Evolutionary conservation across 2,113 vertebrate species (phyloP).

Genomic region (Nibea albiflora): DNA sequence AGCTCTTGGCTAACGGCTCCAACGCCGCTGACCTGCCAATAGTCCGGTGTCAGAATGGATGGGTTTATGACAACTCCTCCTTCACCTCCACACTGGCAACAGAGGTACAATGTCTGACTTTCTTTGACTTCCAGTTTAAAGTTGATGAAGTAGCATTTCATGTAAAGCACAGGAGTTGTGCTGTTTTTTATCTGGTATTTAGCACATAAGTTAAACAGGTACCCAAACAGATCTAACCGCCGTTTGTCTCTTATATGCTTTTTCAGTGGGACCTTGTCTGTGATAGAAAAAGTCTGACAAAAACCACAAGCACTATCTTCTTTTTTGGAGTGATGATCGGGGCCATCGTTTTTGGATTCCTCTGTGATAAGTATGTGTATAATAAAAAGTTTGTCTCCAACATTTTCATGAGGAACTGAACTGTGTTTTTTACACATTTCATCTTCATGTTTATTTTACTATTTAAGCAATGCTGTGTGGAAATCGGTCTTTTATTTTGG

Average conservation of each 20-base stretch:
- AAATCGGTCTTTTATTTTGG: too few species aligned
- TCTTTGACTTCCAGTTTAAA: background rate
- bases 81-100: constrained; percentile 90
- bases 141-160: too few species aligned
- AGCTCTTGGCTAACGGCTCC: constrained; percentile 79
- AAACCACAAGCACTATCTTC: constrained; percentile 85
- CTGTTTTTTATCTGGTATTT: background rate
- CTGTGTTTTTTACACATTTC: background rate
- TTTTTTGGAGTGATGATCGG: constrained; percentile 86
- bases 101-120: constrained; percentile 78
- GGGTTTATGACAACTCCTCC: constrained; percentile 87
- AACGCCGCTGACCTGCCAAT: constrained; percentile 32
- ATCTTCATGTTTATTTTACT: background rate
- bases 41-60: constrained; percentile 85
- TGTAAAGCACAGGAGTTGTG: background rate
- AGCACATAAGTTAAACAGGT: background rate
- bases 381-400: background rate
- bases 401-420: background rate
- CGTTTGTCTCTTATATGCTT: constrained; percentile 11
- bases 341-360: constrained; percentile 82
- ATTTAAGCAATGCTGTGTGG: too few species aligned
- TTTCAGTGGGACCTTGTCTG: constrained; percentile 90
- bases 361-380: constrained; percentile 86
- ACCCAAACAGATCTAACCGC: rapidly evolving
- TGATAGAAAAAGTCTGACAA: constrained; percentile 84